Evolutionary conservation across 2,888 invertebrate genomes (phyloP), one percentile per base, ranked within the genome.

Genomic region (Macropis europaea): DNA sequence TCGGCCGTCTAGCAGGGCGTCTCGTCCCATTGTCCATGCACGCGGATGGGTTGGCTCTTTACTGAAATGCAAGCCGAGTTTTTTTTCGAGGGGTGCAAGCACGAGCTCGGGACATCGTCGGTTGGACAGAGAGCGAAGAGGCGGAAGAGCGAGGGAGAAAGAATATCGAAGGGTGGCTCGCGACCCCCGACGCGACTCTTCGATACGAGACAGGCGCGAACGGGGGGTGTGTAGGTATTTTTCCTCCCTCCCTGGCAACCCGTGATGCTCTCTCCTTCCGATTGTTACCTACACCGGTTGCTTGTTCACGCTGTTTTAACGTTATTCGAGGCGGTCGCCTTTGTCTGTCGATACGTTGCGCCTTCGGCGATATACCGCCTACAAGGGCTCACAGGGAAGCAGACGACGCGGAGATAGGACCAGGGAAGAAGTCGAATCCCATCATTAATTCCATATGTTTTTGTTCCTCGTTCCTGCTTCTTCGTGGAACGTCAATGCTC

Each of bases 1-100:
- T 77, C 76, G 79, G 69, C 73, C 67, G 86, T 86, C 84, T 86
- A 81, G 80, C 81, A 72, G 81, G 82, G 81, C 75, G 85, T 85
- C 86, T 85, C 77, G 78, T 79, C 80, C 70, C 64, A 82, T 86
- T 85, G 80, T 84, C 82, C 80, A 73, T 76, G 77, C 74, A 80
- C 77, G 76, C 74, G 81, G 81, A 82, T 83, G 83, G 82, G 78
- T 82, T 79, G 76, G 83, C 80, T 82, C 81, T 85, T 83, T 78
- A 74, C 79, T 82, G 80, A 83, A 85, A 85, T 83, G 81, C 82
- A 84, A 81, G 79, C 76, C 79, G 78, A 69, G 74, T 79, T 78
- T 79, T 69, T 70, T 68, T 70, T 69, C 60, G 54, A 73, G 59
- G 79, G 80, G 22, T 57, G 47, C 73, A 76, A 69, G 48, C 43